Percentiles rank a stretch among this genome's conserved stretches.
Evolutionary conservation across 2,888 invertebrate species (phyloP).

Genomic region (Caenorhabditis sp.): DNA sequence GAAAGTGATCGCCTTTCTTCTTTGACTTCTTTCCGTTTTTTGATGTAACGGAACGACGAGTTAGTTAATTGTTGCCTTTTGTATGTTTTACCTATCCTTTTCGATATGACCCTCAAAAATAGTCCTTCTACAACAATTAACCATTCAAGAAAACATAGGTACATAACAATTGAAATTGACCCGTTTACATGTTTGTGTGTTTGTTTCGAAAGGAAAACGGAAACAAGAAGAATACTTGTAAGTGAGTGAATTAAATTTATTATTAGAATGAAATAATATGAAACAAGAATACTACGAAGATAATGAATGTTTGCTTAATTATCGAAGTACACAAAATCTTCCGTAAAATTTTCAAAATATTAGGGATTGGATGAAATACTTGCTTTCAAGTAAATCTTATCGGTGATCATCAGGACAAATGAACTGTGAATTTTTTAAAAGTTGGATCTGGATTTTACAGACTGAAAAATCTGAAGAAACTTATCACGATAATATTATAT

Average conservation of each 20-base stretch:
- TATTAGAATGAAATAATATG: not conserved
- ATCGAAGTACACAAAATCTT: not conserved
- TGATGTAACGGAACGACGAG: conserved; percentile 4
- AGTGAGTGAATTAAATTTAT: not conserved
- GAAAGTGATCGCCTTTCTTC: not conserved
- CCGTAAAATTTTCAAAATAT: too few relatives aligned
- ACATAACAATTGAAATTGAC: not conserved
- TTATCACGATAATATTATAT: too few relatives aligned
- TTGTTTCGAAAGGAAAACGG: not conserved
- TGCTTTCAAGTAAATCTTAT: too few relatives aligned
- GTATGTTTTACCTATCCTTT: not conserved
- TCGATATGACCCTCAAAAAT: not conserved
- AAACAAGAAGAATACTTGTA: not conserved
- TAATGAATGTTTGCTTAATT: not conserved
- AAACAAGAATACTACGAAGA: too few relatives aligned
- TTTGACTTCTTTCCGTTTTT: not conserved
- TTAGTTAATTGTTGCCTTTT: conserved; percentile 3
- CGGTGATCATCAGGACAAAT: too few relatives aligned
- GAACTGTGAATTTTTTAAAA: too few relatives aligned
- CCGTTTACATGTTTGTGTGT: conserved; percentile 2
- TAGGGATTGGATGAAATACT: too few relatives aligned
- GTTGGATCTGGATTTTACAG: too few relatives aligned
- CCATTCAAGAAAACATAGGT: not conserved
- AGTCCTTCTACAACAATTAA: not conserved
- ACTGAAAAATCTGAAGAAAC: too few relatives aligned